phyloP scores from a whole-genome alignment of 2,888 invertebrate species.

The Melipona bicolor region DNA sequence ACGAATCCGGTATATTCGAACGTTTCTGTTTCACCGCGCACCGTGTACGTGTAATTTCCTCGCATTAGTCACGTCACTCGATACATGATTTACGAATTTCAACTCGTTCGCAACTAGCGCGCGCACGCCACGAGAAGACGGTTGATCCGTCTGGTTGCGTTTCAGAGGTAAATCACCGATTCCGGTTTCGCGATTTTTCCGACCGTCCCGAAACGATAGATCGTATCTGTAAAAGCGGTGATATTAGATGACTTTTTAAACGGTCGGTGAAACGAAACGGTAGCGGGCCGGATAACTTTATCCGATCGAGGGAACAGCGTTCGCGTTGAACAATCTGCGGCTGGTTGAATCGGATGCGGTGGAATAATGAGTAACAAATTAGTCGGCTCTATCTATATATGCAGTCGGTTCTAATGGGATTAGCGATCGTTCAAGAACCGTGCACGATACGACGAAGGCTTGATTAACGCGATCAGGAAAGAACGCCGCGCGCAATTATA shows the following conservation, averaged over 20 bases:
- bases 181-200: constrained; percentile 38
- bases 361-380: constrained; percentile 52
- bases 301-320: constrained; percentile 21
- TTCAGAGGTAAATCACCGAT: constrained; percentile 24
- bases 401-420: constrained; percentile 51
- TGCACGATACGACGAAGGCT: neutral
- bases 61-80: constrained; percentile 6
- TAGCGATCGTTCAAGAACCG: constrained; percentile 27
- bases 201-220: neutral
- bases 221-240: constrained; percentile 4
- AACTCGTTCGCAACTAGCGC: no score
- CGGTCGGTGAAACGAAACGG: neutral
- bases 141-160: neutral
- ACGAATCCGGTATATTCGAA: neutral
- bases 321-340: neutral
- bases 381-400: constrained; percentile 32
- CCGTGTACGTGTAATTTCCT: neutral
- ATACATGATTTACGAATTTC: constrained; percentile 5
- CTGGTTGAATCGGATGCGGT: neutral
- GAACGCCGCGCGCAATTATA: constrained; percentile 23
- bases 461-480: constrained; percentile 2
- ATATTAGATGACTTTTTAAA: constrained; percentile 29
- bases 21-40: neutral
- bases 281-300: constrained; percentile 46
- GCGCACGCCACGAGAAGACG: neutral